Conservation (phyloP, 2,888 invertebrate species). For the Odontocolon sp. region DNA sequence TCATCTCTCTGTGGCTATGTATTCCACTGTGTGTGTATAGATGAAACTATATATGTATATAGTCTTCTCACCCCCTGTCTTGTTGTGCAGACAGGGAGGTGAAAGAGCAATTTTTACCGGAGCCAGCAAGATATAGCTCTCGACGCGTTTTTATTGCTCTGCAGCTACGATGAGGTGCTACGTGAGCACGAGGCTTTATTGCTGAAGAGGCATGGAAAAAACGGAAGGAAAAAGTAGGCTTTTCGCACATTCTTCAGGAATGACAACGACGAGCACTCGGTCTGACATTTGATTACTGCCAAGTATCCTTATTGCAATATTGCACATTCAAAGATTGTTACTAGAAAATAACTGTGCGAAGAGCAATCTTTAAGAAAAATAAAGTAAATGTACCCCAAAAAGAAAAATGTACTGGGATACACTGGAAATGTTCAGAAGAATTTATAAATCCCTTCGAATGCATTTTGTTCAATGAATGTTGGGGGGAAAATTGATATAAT, state of each 20-base stretch:
- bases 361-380: too few relatives aligned
- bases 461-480: too few relatives aligned
- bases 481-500: too few relatives aligned
- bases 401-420: too few relatives aligned
- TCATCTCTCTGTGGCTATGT: neutral
- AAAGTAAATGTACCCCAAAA: too few relatives aligned
- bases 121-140: constrained; percentile 13
- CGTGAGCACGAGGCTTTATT: constrained; percentile 1
- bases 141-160: constrained; percentile 31
- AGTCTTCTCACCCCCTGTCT: neutral
- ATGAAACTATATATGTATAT: constrained; percentile 1
- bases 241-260: neutral
- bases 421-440: too few relatives aligned
- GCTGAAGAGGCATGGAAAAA: neutral
- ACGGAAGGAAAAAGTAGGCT: constrained; percentile 2
- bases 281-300: constrained; percentile 3
- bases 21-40: neutral
- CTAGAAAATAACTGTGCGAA: too few relatives aligned
- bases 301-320: neutral
- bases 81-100: neutral
- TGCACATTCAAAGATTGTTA: neutral
- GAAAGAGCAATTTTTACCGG: constrained; percentile 24
- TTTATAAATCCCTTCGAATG: too few relatives aligned
- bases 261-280: neutral
- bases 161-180: neutral